Evolutionary conservation across 2,113 vertebrate genomes (phyloP), one percentile per base, ranked within the genome.

Genomic region (Semnornis frantzii): DNA sequence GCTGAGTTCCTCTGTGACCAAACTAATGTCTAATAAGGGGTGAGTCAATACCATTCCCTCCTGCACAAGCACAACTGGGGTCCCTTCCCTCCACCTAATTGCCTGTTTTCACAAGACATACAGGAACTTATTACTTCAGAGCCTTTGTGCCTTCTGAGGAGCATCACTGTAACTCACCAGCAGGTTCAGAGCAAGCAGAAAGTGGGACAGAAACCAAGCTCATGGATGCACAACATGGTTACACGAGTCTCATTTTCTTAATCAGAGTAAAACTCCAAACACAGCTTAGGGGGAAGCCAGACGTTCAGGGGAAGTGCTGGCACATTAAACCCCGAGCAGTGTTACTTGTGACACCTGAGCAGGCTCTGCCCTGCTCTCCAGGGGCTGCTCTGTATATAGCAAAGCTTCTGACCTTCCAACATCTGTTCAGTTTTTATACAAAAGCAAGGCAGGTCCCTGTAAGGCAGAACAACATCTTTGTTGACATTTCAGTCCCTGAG

Each of bases 81-180:
- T 87, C 74, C 86, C 81, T 83, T 87, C 55, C 54, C 54, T 93
- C 76, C 57, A 95, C 84, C 83, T 94, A 95, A 96, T 86, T 93
- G 92, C 73, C 90, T 95, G 76, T 50, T 86, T 93, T 90, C 83
- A 83, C 92, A 90, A 92, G 85, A 78, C 64, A 75, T 69, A 93
- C 72, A 92, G 62, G 85, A 96, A 72, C 80, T 95, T 96, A 96
- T 96, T 96, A 96, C 95, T 90, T 96, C 77, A 79, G 91, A 94
- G 92, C 87, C 93, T 79, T 76, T 91, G 91, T 82, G 93, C 82
- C 85, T 84, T 92, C 73, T 79, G 73, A 92, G 85, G 75, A 92
- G 63, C 72, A 95, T 12, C 81, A 62, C 70, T 9, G 10, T 85
- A 78, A 57, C 73, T 85, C 13, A 31, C 57, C 80, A 65, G 64